Conservation (phyloP, 1,140 invertebrate species). For the Pteromalus puparum region DNA sequence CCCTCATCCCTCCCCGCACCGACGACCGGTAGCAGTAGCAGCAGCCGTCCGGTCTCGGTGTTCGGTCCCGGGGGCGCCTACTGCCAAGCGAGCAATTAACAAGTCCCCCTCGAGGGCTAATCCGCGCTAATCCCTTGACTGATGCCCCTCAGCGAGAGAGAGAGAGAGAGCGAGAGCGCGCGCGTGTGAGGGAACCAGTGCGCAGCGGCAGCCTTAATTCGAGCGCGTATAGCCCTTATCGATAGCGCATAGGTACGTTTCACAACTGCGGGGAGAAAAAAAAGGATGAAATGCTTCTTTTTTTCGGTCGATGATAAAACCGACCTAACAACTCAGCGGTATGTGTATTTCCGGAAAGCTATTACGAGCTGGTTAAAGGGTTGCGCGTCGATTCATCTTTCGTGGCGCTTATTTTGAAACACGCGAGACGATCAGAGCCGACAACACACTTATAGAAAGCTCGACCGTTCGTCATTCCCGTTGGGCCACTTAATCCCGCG, state of each 20-base stretch:
- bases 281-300: background rate
- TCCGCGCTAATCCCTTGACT: constrained; percentile 71
- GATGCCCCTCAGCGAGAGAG: constrained; percentile 59
- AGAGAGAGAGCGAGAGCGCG: no score
- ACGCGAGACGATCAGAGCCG: no score
- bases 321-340: no score
- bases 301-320: constrained; percentile 24
- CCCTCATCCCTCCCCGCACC: constrained; percentile 9
- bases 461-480: background rate
- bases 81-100: constrained; percentile 68
- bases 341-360: background rate
- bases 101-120: constrained; percentile 69
- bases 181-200: background rate
- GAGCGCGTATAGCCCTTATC: constrained; percentile 21
- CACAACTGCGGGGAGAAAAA: background rate
- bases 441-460: background rate
- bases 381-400: background rate
- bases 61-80: constrained; percentile 48
- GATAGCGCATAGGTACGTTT: constrained; percentile 4
- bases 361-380: background rate
- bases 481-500: background rate
- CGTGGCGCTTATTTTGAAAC: background rate
- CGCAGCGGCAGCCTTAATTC: constrained; percentile 37
- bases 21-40: constrained; percentile 19
- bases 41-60: constrained; percentile 23